Evolutionary conservation across 30 jellyfish, hydroid and myxozoan species (phyloP), one percentile per base, ranked within the genome.

Genomic region (Morbakka virulenta): DNA sequence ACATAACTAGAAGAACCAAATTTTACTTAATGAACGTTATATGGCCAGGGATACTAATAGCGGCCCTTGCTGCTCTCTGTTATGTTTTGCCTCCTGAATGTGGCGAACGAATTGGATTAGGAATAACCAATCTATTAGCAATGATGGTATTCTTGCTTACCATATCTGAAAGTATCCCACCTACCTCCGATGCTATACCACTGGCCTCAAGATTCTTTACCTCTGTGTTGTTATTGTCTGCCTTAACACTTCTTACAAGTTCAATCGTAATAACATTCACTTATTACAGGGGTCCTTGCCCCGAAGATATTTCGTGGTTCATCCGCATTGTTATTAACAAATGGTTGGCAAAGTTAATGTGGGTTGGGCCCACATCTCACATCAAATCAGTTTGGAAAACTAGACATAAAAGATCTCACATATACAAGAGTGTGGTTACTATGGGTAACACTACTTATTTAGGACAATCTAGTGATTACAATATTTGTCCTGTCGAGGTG

Each of bases 21-120:
- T 63, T 63, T 63, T 63, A 63, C 4, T 63, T 22, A 11, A 63
- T 32, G 14, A 63, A 63, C 28, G 25, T 63, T 11, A 63, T 63
- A 0, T 63, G 74, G 74, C 74, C 74, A 21, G 74, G 74, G 47
- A 28, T 63, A 21, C 74, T 63, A 33, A 63, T 63, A 0, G 74
- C 74, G 4, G 36, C 36, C 28, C 64, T 63, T 22, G 34, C 47
- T 28, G 9, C 34, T 28, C 36, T 63, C 24, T 22, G 21, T 32
- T 63, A 22, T 63, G 47, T 63, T 3, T 32, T 63, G 74, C 74
- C 74, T 25, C 74, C 74, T 21, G 74, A 63, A 21, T 22, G 74
- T 17, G 74, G 74, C 4, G 74, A 63, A 17, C 23, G 74, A 63
- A 36, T 63, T 63, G 29, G 47, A 12, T 21, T 63, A 63, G 74